Conservation (phyloP, 1,140 invertebrate genomes). For the Conus betulinus region DNA sequence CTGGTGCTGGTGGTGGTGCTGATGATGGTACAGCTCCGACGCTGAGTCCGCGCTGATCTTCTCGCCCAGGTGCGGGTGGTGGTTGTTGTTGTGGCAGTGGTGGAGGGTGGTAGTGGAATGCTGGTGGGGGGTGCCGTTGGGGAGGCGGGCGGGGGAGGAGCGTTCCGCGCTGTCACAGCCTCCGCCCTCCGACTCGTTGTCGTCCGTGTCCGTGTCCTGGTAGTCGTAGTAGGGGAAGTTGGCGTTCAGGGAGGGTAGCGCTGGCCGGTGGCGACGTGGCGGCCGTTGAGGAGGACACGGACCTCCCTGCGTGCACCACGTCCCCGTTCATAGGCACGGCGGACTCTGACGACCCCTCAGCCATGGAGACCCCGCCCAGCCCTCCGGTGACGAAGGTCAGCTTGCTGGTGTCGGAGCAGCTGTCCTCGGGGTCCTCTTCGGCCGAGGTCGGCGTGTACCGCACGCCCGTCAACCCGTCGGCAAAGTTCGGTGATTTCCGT, state of each 20-base stretch:
- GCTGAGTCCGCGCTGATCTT: constrained; percentile 6
- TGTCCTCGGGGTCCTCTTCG: constrained; percentile 28
- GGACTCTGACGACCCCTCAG: not conserved
- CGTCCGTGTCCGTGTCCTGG: constrained; percentile 15
- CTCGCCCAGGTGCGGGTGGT: not conserved
- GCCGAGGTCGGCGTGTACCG: constrained; percentile 21
- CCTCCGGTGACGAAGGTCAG: not conserved
- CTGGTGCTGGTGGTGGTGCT: not conserved
- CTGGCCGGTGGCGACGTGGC: not conserved
- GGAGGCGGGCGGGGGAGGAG: constrained; percentile 14
- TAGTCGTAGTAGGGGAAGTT: constrained; percentile 34
- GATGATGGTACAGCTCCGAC: not conserved
- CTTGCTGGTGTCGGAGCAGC: not conserved
- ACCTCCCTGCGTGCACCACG: not conserved
- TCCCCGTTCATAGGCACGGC: constrained; percentile 24
- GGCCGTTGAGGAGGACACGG: not conserved
- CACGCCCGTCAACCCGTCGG: constrained; percentile 17
- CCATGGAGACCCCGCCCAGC: not conserved
- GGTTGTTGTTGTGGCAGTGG: constrained; percentile 10
- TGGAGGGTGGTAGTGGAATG: not conserved
- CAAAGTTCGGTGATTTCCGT: constrained; percentile 3
- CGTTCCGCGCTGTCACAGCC: constrained; percentile 1
- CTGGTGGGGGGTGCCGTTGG: constrained; percentile 15
- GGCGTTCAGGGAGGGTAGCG: not conserved
- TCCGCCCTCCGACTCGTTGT: constrained; percentile 25